Percentiles rank a stretch among this genome's conserved stretches.
phyloP scores from a whole-genome alignment of 2,888 invertebrate genomes.

The Thumatha senex region DNA sequence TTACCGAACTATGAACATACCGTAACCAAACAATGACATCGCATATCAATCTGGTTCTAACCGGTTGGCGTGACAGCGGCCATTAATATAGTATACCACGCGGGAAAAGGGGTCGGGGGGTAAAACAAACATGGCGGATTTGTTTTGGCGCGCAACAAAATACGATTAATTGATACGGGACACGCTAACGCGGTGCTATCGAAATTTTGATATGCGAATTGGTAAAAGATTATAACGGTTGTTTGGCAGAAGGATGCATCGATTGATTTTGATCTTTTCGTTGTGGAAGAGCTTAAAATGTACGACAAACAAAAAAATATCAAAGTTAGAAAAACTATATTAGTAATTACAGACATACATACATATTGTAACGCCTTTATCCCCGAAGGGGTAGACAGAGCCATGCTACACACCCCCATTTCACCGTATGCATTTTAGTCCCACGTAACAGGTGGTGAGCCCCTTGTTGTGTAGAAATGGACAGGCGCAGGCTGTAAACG shows the following conservation, averaged over 20 bases:
- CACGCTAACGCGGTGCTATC: slow-evolving; percentile 53
- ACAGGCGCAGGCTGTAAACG: too few species aligned
- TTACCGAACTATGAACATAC: slow-evolving; percentile 24
- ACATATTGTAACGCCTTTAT: too few species aligned
- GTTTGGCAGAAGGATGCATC: neutral
- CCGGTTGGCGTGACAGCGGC: slow-evolving; percentile 55
- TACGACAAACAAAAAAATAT: too few species aligned
- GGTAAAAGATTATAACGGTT: slow-evolving; percentile 18
- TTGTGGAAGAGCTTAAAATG: too few species aligned
- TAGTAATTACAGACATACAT: too few species aligned
- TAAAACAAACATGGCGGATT: slow-evolving; percentile 64
- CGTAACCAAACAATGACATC: slow-evolving; percentile 42
- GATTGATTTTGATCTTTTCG: neutral
- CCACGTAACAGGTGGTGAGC: too few species aligned
- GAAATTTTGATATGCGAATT: slow-evolving; percentile 46
- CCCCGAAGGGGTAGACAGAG: too few species aligned
- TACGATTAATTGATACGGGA: slow-evolving; percentile 68
- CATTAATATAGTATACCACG: slow-evolving; percentile 52
- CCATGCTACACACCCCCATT: too few species aligned
- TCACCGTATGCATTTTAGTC: too few species aligned
- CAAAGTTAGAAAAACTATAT: too few species aligned
- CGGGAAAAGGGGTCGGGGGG: slow-evolving; percentile 4
- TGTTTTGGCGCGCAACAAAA: slow-evolving; percentile 73
- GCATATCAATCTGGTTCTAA: slow-evolving; percentile 50
- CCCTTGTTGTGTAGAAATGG: too few species aligned